Percentiles rank a stretch among this genome's conserved stretches.
Conservation (phyloP, 2,113 vertebrate genomes). For the Ageneiosus marmoratus region DNA sequence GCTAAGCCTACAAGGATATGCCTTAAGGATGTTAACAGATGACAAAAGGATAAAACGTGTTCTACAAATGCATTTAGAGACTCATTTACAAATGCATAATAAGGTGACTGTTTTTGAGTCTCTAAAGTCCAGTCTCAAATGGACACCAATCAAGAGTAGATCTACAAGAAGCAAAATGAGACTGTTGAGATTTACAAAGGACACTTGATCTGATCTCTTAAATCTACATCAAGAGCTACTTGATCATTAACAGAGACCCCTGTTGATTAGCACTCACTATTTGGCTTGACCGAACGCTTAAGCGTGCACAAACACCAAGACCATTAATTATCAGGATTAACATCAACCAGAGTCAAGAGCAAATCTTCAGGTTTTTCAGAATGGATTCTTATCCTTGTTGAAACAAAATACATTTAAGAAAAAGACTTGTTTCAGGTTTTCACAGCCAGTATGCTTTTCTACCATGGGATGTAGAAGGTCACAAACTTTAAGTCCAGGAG, state of each 20-base stretch:
- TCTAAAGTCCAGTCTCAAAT: not conserved
- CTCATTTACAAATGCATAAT: not conserved
- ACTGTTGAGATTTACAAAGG: not conserved
- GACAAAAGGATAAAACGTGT: not conserved
- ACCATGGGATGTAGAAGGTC: not conserved
- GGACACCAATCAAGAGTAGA: not conserved
- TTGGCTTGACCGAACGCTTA: not conserved
- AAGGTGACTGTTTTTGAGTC: not conserved
- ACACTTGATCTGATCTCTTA: not conserved
- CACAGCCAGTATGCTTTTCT: not conserved
- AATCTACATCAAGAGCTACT: not conserved
- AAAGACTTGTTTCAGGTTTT: not conserved
- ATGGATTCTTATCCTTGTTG: not conserved
- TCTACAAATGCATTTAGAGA: no score
- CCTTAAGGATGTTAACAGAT: not conserved
- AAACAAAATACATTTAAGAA: not conserved
- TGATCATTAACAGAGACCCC: not conserved
- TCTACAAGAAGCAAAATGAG: not conserved
- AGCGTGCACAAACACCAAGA: not conserved
- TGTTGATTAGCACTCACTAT: not conserved
- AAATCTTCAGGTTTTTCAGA: not conserved
- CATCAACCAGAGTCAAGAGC: not conserved
- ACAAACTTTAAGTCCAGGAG: not conserved
- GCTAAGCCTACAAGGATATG: not conserved
- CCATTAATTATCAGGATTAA: not conserved